Conservation (phyloP, 1,140 invertebrate genomes). For the Odontomachus brunneus region DNA sequence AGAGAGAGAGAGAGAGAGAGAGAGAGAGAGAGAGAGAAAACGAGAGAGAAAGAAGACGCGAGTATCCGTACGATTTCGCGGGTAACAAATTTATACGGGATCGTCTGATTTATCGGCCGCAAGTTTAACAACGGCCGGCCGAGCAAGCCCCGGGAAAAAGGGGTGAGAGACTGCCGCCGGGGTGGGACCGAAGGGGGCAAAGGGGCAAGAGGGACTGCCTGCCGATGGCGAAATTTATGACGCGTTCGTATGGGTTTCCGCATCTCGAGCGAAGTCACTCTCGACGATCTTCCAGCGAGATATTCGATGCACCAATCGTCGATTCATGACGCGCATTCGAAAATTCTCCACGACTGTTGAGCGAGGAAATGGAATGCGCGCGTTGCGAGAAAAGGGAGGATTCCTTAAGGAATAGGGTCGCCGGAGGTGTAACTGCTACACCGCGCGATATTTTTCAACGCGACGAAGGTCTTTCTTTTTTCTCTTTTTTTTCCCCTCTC, state of each 20-base stretch:
- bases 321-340: slow-evolving; percentile 56
- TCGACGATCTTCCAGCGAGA: slow-evolving; percentile 67
- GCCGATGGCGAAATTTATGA: slow-evolving; percentile 80
- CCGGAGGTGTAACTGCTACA: background rate
- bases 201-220: slow-evolving; percentile 68
- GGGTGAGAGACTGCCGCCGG: slow-evolving; percentile 40
- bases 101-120: slow-evolving; percentile 80
- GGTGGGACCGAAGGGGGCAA: background rate
- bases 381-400: background rate
- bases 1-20: background rate
- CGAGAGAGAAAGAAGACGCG: slow-evolving; percentile 16
- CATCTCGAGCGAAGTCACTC: slow-evolving; percentile 68
- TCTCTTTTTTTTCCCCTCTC: too few species aligned
- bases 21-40: slow-evolving; percentile 27
- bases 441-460: background rate
- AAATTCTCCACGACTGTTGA: slow-evolving; percentile 13
- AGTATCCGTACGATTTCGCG: slow-evolving; percentile 77
- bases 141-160: slow-evolving; percentile 69
- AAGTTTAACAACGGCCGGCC: slow-evolving; percentile 81
- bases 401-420: background rate
- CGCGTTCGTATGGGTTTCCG: slow-evolving; percentile 69
- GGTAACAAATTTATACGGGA: slow-evolving; percentile 83
- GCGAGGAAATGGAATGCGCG: slow-evolving; percentile 18
- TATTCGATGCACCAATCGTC: slow-evolving; percentile 72
- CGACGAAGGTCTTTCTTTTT: too few species aligned